These are phyloP conservation scores for Dorcus hopei DNA, from an alignment of 2,888 invertebrate species.

Conservation along the genomic window DNA sequence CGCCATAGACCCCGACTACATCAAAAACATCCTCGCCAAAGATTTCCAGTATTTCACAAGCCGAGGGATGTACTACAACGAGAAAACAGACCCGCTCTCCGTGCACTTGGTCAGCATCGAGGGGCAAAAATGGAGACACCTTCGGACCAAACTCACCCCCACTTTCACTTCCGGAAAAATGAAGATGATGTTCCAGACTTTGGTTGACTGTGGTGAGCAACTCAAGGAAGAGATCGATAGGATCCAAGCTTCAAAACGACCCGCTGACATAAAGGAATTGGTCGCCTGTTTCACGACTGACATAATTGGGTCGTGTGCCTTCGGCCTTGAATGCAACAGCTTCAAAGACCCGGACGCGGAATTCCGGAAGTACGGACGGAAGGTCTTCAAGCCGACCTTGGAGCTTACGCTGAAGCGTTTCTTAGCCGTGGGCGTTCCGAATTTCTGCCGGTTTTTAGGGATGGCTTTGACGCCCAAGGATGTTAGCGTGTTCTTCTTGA, in stretches of 20 bases:
- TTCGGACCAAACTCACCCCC: slow-evolving; percentile 18
- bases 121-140: slow-evolving; percentile 56
- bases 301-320: slow-evolving; percentile 8
- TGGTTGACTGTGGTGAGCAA: not conserved
- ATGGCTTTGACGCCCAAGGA: not conserved
- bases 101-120: slow-evolving; percentile 55
- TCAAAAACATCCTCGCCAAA: no score
- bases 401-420: not conserved
- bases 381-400: not conserved
- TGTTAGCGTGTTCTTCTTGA: not conserved
- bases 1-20: no score
- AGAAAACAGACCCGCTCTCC: slow-evolving; percentile 51
- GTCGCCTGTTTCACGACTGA: slow-evolving; percentile 6
- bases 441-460: not conserved
- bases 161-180: slow-evolving; percentile 23
- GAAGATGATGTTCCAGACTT: slow-evolving; percentile 2
- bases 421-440: not conserved
- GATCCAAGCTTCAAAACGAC: not conserved
- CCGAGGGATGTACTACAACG: no score
- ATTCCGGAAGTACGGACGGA: not conserved
- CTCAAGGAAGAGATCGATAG: not conserved
- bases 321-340: slow-evolving; percentile 7
- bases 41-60: no score
- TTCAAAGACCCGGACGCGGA: slow-evolving; percentile 22
- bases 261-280: not conserved